These are phyloP conservation scores for Sitobion miscanthi DNA, from an alignment of 1,140 invertebrate genomes.

Conservation along the genomic window DNA sequence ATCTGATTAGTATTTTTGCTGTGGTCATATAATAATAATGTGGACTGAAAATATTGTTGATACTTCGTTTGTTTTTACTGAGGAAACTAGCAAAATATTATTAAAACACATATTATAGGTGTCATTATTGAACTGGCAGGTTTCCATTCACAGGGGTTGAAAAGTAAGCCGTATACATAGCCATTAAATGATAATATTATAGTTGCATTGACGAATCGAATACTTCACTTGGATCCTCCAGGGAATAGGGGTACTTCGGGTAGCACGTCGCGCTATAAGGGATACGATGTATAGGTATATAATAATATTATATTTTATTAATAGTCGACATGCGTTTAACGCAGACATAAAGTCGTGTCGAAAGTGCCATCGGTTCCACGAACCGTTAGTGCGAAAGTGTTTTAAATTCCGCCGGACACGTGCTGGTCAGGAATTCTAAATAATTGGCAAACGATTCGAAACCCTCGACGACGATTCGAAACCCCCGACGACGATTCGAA, in stretches of 20 bases:
- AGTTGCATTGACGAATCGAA: not conserved
- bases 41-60: not conserved
- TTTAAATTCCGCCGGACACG: not conserved
- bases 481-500: not conserved
- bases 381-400: not conserved
- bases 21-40: too few relatives aligned
- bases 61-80: not conserved
- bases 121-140: not conserved
- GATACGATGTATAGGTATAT: not conserved
- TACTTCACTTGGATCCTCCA: not conserved
- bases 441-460: not conserved
- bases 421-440: not conserved
- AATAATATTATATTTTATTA: not conserved
- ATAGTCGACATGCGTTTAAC: too few relatives aligned
- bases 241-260: not conserved
- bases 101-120: not conserved
- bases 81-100: not conserved
- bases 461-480: not conserved
- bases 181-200: not conserved
- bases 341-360: not conserved
- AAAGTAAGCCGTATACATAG: not conserved
- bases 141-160: not conserved
- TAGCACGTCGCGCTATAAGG: not conserved
- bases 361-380: not conserved
- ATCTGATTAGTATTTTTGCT: too few relatives aligned